Evolutionary conservation across 2,113 vertebrate species (phyloP).

Genomic region (Montifringilla adamsi): DNA sequence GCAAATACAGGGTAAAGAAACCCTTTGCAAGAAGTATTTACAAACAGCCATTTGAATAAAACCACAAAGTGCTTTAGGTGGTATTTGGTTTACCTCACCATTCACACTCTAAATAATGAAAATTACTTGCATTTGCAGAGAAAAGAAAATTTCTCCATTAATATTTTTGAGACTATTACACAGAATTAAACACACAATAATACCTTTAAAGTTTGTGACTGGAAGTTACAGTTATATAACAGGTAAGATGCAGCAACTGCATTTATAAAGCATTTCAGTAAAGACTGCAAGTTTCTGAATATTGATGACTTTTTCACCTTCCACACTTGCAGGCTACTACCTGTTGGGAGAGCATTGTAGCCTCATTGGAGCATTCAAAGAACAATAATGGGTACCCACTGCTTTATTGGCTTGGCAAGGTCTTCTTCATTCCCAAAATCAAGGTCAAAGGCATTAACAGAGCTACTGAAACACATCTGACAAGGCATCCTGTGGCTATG

Average conservation of each 20-base stretch:
- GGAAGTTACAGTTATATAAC: neutral
- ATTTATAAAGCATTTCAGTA: neutral
- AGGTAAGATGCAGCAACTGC: neutral
- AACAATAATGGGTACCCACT: neutral
- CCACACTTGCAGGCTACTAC: neutral
- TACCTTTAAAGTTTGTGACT: neutral
- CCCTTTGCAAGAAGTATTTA: conserved; percentile 54
- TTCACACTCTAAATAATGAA: conserved; percentile 51
- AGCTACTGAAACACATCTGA: neutral
- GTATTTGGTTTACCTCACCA: conserved; percentile 54
- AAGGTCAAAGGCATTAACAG: neutral
- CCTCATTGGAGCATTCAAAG: neutral
- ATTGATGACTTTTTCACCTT: neutral
- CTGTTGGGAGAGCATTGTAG: neutral
- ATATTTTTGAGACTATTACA: neutral
- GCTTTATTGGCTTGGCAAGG: neutral
- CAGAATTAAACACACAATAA: neutral
- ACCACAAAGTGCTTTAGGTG: conserved; percentile 49
- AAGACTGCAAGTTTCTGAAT: neutral
- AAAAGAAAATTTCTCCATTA: neutral
- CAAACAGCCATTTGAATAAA: conserved; percentile 60
- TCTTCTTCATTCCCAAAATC: neutral
- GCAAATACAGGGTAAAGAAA: conserved; percentile 47
- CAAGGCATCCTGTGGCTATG: neutral
- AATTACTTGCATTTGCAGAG: neutral